Percentiles rank a stretch among this genome's conserved stretches.
Evolutionary conservation across 2,113 vertebrate genomes (phyloP).

Genomic region (Anguilla rostrata): DNA sequence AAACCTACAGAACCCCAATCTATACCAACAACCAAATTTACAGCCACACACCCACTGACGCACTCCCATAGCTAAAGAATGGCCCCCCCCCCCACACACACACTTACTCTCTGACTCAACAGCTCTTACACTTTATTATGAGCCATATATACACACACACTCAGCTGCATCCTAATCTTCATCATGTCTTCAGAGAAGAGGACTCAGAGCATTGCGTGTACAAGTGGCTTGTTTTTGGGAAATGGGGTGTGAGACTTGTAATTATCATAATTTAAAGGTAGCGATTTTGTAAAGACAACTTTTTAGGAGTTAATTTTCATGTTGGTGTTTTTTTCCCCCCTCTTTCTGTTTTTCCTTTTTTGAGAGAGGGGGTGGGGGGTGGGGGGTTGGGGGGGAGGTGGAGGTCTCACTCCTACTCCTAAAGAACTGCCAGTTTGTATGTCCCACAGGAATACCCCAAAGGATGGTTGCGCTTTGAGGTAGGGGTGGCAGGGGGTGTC

Average conservation of each 20-base stretch:
- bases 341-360: slow-evolving; percentile 16
- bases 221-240: slow-evolving; percentile 46
- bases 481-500: background rate
- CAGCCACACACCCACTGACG: background rate
- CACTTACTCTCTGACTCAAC: too few species aligned
- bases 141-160: slow-evolving; percentile 6
- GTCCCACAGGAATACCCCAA: slow-evolving; percentile 18
- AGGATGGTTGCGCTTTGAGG: background rate
- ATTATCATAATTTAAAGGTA: slow-evolving; percentile 57
- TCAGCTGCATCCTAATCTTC: background rate
- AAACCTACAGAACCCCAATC: background rate
- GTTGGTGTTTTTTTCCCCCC: slow-evolving; percentile 23
- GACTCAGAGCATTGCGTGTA: slow-evolving; percentile 51
- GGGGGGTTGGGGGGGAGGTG: too few species aligned
- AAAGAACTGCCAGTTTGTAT: slow-evolving; percentile 11
- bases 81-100: background rate
- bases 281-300: slow-evolving; percentile 54
- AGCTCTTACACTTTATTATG: too few species aligned
- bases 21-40: background rate
- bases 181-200: background rate
- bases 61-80: background rate
- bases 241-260: slow-evolving; percentile 50
- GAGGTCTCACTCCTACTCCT: background rate
- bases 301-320: slow-evolving; percentile 33
- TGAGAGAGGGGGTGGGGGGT: background rate